A percentile compares a stretch with the other conserved stretches of the same genome.
These are phyloP conservation scores for Pterocles orientalis DNA, from an alignment of 2,113 vertebrate species.

Conservation along the genomic window DNA sequence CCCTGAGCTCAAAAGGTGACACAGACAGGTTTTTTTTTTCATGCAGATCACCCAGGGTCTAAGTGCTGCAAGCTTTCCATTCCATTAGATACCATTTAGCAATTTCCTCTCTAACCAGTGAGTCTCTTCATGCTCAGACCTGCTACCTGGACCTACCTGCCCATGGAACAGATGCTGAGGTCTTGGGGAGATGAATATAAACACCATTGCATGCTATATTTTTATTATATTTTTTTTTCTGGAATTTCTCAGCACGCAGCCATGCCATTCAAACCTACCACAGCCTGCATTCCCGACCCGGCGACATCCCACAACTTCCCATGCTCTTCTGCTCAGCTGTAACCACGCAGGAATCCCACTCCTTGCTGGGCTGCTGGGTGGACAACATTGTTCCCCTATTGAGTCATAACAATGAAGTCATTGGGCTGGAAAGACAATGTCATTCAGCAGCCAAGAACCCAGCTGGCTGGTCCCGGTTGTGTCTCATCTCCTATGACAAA, in stretches of 20 bases:
- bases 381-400: conserved; percentile 61
- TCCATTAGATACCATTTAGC: neutral
- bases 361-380: conserved; percentile 60
- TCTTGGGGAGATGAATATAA: neutral
- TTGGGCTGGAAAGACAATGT: conserved; percentile 54
- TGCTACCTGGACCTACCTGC: neutral
- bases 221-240: neutral
- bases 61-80: neutral
- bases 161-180: neutral
- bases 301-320: conserved; percentile 36
- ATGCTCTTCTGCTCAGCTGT: conserved; percentile 47
- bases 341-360: conserved; percentile 6
- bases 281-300: neutral
- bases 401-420: conserved; percentile 65
- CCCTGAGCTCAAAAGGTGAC: neutral
- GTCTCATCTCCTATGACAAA: conserved; percentile 61
- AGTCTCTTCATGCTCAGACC: neutral
- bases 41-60: neutral
- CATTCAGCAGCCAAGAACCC: conserved; percentile 64
- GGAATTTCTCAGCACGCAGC: neutral
- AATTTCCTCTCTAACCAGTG: neutral
- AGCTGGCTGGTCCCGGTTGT: conserved; percentile 46
- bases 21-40: fast-evolving
- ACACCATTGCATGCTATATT: neutral
- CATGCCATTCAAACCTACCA: neutral